Base-by-base conservation (phyloP, 2,888 invertebrate genomes). In the Lordiphosa andalusiaca region DNA sequence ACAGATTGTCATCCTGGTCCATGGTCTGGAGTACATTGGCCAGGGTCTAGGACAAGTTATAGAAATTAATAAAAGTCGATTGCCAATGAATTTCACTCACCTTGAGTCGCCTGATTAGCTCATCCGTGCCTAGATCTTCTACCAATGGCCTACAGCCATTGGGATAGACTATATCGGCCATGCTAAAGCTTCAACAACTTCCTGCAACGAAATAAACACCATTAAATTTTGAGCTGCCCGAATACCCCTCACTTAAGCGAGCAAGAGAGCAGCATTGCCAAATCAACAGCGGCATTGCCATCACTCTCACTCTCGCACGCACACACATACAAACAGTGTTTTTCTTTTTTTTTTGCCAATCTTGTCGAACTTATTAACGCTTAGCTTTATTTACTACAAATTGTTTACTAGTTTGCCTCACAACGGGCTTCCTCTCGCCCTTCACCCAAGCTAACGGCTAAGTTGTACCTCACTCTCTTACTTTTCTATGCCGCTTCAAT, bases 1-100 rank as follows among this genome's bases (percentile, higher is more conserved):
- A 95, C 90, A 96, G 94, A 80, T 97, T 96, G 89, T 98, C 97
- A 91, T 98, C 98, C 90, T 98, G 97, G 30, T 95, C 97, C 94
- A 98, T 96, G 67, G 97, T 96, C 91, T 98, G 98, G 53, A 98
- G 92, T 0, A 97, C 97, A 89, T 98, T 95, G 25, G 98, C 97
- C 83, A 97, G 90, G 13, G 96, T 95, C 95, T 95, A 53, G 33
- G 54, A 0, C 7, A 4, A 0, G 2, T 6, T 7, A 13, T 7
- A 19, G 6, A 13, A 9, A 4, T 33, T 37, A 19, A 23, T 19
- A 19, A 19, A 4, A 2, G 3, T 19, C 19, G 4, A 19, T 4
- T 19, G 37, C 16, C 42, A 33, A 13, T 19, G 6, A 4, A 6
- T 7, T 12, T n/a, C 9, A 9, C 61, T 67, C 91, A 96, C 96